Conservation (phyloP, 1,140 invertebrate species). For the Sycophila sp. region DNA sequence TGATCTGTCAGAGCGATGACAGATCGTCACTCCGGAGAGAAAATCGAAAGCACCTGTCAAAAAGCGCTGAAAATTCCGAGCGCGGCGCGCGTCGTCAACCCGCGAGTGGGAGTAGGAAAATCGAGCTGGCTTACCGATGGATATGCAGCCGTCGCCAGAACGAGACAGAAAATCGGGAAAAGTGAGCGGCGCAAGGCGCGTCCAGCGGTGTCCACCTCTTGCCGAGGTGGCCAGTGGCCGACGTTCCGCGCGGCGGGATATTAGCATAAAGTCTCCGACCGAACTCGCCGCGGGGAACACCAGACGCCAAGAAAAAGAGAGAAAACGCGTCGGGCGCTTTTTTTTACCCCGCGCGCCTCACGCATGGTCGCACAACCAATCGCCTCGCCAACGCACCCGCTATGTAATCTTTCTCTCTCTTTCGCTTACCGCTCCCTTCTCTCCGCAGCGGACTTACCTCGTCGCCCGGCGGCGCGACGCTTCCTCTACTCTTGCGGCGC, state of each 20-base stretch:
- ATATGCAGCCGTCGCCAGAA: too few species aligned
- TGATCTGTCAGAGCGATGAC: conserved; percentile 18
- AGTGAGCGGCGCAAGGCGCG: conserved; percentile 24
- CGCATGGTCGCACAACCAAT: conserved; percentile 59
- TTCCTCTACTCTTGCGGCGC: neutral
- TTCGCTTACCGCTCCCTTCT: conserved; percentile 27
- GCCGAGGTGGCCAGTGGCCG: neutral
- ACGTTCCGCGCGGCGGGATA: conserved; percentile 3
- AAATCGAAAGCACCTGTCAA: conserved; percentile 39
- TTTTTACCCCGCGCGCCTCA: conserved; percentile 56
- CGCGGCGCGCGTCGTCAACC: neutral
- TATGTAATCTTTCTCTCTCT: conserved; percentile 57
- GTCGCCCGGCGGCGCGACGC: conserved; percentile 8
- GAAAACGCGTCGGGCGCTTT: conserved; percentile 25
- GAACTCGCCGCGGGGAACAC: neutral
- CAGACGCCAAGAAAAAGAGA: too few species aligned
- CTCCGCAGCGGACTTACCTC: neutral
- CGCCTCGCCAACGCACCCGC: conserved; percentile 53
- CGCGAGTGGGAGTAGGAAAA: conserved; percentile 23
- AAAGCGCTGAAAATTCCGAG: conserved; percentile 31
- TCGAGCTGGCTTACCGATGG: neutral
- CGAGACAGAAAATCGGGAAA: conserved; percentile 17
- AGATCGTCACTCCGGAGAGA: conserved; percentile 1
- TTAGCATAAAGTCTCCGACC: conserved; percentile 32
- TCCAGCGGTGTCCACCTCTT: neutral